phyloP scores from a whole-genome alignment of 2,113 vertebrate species.

The Hiodon alosoides region DNA sequence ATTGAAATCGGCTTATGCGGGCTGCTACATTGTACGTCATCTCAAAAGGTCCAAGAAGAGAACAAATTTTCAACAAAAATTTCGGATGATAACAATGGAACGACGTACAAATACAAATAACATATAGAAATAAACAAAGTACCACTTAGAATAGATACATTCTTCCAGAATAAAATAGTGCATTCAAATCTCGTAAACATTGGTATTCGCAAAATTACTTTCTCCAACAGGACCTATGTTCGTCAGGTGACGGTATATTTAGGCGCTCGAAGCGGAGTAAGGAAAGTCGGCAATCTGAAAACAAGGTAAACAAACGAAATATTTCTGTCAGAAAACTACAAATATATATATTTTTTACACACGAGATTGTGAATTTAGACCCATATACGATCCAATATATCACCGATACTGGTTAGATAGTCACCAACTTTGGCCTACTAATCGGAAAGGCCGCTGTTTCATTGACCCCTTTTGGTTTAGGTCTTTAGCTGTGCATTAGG shows the following conservation, averaged over 20 bases:
- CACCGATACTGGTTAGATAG: background rate
- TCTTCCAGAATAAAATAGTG: background rate
- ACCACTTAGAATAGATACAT: no score
- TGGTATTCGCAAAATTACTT: background rate
- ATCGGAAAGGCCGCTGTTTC: constrained; percentile 1
- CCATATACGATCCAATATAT: no score
- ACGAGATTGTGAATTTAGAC: background rate
- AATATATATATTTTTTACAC: background rate
- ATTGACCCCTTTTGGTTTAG: constrained; percentile 15
- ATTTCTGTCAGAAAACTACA: background rate
- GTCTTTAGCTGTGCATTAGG: background rate
- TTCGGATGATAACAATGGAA: background rate
- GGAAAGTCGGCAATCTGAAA: constrained; percentile 41
- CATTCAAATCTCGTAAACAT: background rate
- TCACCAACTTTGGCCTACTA: background rate
- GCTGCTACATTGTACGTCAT: background rate
- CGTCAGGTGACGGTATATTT: constrained; percentile 43
- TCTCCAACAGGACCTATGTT: constrained; percentile 9
- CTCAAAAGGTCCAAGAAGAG: background rate
- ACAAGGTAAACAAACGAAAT: constrained; percentile 44
- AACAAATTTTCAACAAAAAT: background rate
- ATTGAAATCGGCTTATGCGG: background rate
- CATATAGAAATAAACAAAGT: no score
- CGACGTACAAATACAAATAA: background rate
- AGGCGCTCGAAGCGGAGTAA: constrained; percentile 33